Percentiles rank a stretch among this genome's conserved stretches.
Evolutionary conservation across 2,113 vertebrate genomes (phyloP).

Genomic region (Dermatemys mawii): DNA sequence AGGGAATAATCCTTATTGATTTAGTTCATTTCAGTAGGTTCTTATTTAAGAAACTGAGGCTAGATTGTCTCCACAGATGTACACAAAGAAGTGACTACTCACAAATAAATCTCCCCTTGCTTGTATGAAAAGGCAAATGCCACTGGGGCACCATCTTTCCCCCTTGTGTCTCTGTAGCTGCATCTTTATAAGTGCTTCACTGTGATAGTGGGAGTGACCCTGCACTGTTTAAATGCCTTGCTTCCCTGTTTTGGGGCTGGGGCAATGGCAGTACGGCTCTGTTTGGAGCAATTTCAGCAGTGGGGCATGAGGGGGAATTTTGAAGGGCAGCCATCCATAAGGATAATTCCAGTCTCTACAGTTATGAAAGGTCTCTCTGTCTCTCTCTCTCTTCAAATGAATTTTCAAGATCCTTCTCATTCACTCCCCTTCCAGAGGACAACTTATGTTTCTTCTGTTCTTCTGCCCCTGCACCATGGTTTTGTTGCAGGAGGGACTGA

Average conservation of each 20-base stretch:
- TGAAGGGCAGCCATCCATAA: neutral
- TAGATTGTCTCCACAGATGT: neutral
- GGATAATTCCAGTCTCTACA: neutral
- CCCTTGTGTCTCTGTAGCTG: neutral
- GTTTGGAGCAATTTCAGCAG: neutral
- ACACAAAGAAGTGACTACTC: neutral
- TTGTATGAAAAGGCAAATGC: neutral
- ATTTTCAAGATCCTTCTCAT: constrained; percentile 34
- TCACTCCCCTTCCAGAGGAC: neutral
- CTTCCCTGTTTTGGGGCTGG: neutral
- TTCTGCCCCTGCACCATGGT: constrained; percentile 13
- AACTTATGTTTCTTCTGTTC: neutral
- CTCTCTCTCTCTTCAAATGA: neutral
- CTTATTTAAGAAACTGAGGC: neutral
- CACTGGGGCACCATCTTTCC: neutral
- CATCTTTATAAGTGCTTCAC: neutral
- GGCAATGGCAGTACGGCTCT: neutral
- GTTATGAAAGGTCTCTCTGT: neutral
- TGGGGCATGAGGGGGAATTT: constrained; percentile 1
- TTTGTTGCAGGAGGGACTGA: constrained; percentile 7
- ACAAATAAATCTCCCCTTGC: neutral
- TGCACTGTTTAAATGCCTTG: rapidly evolving
- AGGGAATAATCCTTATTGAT: neutral
- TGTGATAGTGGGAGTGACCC: neutral
- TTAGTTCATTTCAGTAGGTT: neutral